Conservation (phyloP, 2,888 invertebrate genomes). For the Thecophora atra region DNA sequence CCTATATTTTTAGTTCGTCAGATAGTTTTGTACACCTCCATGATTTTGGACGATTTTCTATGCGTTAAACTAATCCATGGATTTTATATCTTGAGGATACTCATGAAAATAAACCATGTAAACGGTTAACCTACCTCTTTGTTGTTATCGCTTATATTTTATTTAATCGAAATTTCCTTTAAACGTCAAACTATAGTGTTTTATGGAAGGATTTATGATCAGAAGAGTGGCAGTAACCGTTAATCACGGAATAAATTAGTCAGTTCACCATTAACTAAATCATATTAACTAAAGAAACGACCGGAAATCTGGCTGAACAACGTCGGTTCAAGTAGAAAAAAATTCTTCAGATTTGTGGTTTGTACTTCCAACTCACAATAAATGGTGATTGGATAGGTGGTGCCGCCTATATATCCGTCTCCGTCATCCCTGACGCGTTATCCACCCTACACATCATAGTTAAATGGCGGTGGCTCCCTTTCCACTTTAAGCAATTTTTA, state of each 20-base stretch:
- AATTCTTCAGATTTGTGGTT: background rate
- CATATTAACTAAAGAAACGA: background rate
- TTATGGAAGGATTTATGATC: background rate
- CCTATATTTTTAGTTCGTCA: too few species aligned
- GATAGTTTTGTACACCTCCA: background rate
- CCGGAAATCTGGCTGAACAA: background rate
- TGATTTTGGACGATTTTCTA: background rate
- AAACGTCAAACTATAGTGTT: background rate
- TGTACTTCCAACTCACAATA: background rate
- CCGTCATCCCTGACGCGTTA: background rate
- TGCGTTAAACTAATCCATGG: too few species aligned
- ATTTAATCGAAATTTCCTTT: too few species aligned
- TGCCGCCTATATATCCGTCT: background rate
- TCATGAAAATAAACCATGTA: slow-evolving; percentile 14
- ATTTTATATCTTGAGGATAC: background rate
- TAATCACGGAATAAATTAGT: background rate
- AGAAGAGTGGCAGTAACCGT: background rate
- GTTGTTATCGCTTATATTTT: background rate
- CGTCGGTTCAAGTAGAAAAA: background rate
- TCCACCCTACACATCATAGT: background rate
- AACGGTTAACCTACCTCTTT: background rate
- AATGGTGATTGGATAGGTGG: background rate
- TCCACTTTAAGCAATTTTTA: slow-evolving; percentile 18
- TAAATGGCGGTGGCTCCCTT: background rate
- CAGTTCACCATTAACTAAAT: too few species aligned